phyloP scores from a whole-genome alignment of 2,888 invertebrate genomes.

The Luffia ferchaultella region DNA sequence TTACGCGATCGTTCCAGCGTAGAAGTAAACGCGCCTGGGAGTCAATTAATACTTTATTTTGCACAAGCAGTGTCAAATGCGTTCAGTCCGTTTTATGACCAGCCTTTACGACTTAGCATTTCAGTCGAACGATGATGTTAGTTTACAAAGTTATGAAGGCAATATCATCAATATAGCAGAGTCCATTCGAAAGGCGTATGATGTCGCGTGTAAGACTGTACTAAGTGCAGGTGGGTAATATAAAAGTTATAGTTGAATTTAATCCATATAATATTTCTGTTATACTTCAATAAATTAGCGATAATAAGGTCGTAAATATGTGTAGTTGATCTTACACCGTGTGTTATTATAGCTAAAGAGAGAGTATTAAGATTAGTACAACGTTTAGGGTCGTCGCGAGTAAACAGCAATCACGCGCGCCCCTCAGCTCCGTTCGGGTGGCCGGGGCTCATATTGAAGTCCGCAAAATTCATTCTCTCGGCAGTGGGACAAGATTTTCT shows the following conservation, averaged over 20 bases:
- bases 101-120: neutral
- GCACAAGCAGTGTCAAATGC: neutral
- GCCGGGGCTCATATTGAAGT: slow-evolving; percentile 37
- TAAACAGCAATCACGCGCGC: slow-evolving; percentile 19
- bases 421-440: slow-evolving; percentile 20
- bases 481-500: slow-evolving; percentile 47
- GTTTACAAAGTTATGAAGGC: too few relatives aligned
- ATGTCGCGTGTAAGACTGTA: too few relatives aligned
- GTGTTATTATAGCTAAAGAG: too few relatives aligned
- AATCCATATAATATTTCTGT: too few relatives aligned
- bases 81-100: neutral
- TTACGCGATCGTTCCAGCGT: neutral
- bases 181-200: too few relatives aligned
- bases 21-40: neutral
- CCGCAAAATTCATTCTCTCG: slow-evolving; percentile 48
- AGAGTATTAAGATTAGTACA: too few relatives aligned
- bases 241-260: too few relatives aligned
- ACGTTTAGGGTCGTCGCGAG: slow-evolving; percentile 1
- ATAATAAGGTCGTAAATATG: too few relatives aligned
- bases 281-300: too few relatives aligned
- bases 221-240: too few relatives aligned
- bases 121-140: neutral
- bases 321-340: too few relatives aligned
- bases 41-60: neutral
- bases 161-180: too few relatives aligned